Conservation (phyloP, 2,888 invertebrate species). For the Dolichopus griseipennis region DNA sequence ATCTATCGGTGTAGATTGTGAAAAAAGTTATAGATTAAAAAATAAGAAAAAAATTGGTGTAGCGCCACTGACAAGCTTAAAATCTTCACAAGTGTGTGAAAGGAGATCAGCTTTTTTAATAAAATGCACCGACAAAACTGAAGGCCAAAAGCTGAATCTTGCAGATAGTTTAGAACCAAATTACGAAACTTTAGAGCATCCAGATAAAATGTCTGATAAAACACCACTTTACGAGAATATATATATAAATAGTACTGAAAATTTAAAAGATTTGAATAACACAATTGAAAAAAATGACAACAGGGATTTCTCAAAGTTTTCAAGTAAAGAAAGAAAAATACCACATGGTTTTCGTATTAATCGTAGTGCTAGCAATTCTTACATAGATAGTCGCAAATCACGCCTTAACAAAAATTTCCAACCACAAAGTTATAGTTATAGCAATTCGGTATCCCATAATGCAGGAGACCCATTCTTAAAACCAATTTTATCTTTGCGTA, state of each 20-base stretch:
- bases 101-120: constrained; percentile 38
- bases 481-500: constrained; percentile 29
- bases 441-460: constrained; percentile 36
- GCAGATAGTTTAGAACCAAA: constrained; percentile 34
- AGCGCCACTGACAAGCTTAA: not conserved
- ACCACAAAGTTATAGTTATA: constrained; percentile 33
- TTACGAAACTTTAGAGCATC: constrained; percentile 40
- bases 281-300: constrained; percentile 15
- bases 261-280: not conserved
- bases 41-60: constrained; percentile 25
- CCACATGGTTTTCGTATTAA: constrained; percentile 26
- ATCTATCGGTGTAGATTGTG: constrained; percentile 20
- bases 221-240: constrained; percentile 29
- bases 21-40: too few species aligned
- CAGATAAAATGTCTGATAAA: constrained; percentile 27
- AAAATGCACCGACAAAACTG: constrained; percentile 32
- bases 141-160: constrained; percentile 36
- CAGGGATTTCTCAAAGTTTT: not conserved
- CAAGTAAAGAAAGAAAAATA: not conserved
- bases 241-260: constrained; percentile 18
- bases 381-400: constrained; percentile 25
- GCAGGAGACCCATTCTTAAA: constrained; percentile 27
- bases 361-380: constrained; percentile 34
- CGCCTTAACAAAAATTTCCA: constrained; percentile 20
- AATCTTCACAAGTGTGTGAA: constrained; percentile 25